Base-by-base conservation (phyloP, 2,113 vertebrate species). In the Triplophysa rosa region DNA sequence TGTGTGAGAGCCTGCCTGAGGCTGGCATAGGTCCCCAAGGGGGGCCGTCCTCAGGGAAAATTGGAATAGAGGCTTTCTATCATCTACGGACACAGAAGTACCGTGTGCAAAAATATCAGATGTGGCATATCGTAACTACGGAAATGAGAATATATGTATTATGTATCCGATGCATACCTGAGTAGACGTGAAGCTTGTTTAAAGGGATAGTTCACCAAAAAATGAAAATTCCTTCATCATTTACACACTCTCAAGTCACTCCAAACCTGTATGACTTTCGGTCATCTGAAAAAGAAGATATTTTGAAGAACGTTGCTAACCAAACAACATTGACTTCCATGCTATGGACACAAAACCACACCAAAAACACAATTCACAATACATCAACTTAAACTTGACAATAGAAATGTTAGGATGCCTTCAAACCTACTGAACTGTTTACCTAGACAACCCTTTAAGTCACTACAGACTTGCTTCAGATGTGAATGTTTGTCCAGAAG, bases 1-100 rank as follows among this genome's bases (percentile, higher is more conserved):
- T 94, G 96, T 95, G 93, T 94, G 95, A 94, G 95, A 95, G 95
- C 94, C 93, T 96, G 95, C 95, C 96, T 95, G 93, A 90, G 95
- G 95, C 96, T 95, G 95, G 94, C 94, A 95, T 89, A 92, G 91
- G 90, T 91, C 95, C 94, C 95, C 79, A 87, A 88, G 90, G 95
- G 87, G 88, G 88, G 84, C 82, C 86, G 87, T 90, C 82, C 86
- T 89, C 89, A 87, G 81, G 86, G 87, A 88, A 90, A 86, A 89
- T 89, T 63, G 67, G 83, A 84, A 84, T 77, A 74, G 26, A 82
- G 81, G 84, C 83, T 71, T 77, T 77, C 71, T 76, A 68, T 75
- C 49, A 79, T 78, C 64, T 78, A 42, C 1, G 54, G 54, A 69
- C 66, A 49, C n/a, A n/a, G n/a, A 9, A n/a, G 58, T 21, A 42